Conservation (phyloP, 2,113 vertebrate genomes). For the Atlantisia rogersi region DNA sequence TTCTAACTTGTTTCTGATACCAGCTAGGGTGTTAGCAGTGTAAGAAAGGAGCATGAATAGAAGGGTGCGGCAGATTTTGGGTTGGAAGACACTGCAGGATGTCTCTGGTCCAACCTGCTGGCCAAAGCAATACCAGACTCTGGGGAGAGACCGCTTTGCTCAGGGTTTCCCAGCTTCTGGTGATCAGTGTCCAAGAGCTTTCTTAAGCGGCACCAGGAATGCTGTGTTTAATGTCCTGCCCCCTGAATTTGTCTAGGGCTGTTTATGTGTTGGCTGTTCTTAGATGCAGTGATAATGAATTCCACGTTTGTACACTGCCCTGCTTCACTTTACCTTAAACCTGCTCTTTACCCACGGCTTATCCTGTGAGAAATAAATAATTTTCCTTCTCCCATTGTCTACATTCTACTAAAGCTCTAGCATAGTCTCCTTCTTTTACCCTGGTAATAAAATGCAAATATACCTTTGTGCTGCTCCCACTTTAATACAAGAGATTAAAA, state of each 20-base stretch:
- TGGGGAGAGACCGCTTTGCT: neutral
- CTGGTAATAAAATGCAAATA: neutral
- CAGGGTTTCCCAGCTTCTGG: neutral
- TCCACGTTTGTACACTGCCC: neutral
- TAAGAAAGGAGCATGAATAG: neutral
- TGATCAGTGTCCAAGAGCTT: neutral
- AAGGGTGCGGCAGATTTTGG: neutral
- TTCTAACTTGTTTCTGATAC: neutral
- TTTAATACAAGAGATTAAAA: slow-evolving; percentile 14
- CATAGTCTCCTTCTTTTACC: neutral
- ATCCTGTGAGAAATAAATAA: neutral
- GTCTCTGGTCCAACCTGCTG: neutral
- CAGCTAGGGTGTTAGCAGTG: neutral
- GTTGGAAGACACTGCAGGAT: neutral
- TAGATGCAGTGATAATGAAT: neutral
- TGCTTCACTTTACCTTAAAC: neutral
- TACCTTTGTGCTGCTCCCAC: neutral
- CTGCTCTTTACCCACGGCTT: neutral
- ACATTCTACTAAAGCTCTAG: neutral
- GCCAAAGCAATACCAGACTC: neutral
- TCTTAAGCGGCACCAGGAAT: neutral
- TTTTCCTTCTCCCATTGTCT: neutral
- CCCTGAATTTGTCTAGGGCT: neutral
- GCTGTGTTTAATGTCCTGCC: neutral
- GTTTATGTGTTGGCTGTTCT: neutral